A percentile compares a stretch with the other conserved stretches of the same genome.
Conservation (phyloP, 2,113 vertebrate genomes). For the Proteles cristata region DNA sequence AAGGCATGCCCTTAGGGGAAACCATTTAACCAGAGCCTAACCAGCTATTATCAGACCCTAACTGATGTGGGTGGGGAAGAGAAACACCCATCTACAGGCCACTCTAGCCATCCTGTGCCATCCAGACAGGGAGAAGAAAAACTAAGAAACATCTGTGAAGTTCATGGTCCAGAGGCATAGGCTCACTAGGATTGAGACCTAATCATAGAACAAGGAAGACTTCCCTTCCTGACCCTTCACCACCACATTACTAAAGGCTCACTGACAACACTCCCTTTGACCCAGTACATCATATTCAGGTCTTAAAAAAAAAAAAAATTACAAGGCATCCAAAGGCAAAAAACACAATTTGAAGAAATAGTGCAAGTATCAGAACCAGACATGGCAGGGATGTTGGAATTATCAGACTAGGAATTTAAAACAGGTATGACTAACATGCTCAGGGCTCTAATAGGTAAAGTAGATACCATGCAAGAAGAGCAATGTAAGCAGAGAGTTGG, state of each 20-base stretch:
- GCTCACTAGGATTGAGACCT: background rate
- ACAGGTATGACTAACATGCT: background rate
- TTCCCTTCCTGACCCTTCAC: background rate
- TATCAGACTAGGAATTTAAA: background rate
- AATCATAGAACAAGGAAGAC: background rate
- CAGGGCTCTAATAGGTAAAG: background rate
- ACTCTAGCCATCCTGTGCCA: background rate
- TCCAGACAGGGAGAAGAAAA: background rate
- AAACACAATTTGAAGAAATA: background rate
- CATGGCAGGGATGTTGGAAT: background rate
- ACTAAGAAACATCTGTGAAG: background rate
- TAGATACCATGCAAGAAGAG: background rate
- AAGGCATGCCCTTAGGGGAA: too few species aligned
- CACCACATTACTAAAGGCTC: background rate
- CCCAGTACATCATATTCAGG: background rate
- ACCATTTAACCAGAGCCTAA: background rate
- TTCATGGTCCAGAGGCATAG: background rate
- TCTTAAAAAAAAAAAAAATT: too few species aligned
- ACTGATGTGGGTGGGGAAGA: background rate
- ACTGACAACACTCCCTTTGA: background rate
- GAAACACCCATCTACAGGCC: background rate
- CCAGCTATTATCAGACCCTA: background rate
- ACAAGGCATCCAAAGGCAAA: background rate
- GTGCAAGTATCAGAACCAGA: background rate
- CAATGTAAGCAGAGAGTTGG: background rate